Evolutionary conservation across 2,888 invertebrate genomes (phyloP).

Genomic region (Lasioglossum leucozonium): DNA sequence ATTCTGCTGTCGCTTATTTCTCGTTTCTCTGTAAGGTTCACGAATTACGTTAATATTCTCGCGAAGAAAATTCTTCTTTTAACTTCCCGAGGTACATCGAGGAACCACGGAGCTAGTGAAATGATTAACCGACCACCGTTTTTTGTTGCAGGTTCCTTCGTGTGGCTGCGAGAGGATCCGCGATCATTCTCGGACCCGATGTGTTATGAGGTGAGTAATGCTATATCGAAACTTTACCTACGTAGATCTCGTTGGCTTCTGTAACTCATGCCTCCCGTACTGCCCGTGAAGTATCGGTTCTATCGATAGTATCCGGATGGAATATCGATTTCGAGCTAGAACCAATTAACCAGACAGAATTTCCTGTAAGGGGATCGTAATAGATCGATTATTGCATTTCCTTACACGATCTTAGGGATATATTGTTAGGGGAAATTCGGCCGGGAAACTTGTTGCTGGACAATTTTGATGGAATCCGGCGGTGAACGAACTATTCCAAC

Average conservation of each 20-base stretch:
- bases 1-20: background rate
- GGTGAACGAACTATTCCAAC: slow-evolving; percentile 5
- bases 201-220: slow-evolving; percentile 42
- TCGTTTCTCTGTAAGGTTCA: too few relatives aligned
- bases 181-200: background rate
- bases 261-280: background rate
- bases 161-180: background rate
- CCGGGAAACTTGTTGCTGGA: background rate
- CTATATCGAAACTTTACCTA: slow-evolving; percentile 15
- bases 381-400: background rate
- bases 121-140: background rate
- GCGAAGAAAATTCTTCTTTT: too few relatives aligned
- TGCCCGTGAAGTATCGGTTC: slow-evolving; percentile 17
- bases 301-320: background rate
- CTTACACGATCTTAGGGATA: background rate
- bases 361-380: slow-evolving; percentile 13
- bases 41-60: too few relatives aligned
- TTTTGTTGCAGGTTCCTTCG: slow-evolving; percentile 21
- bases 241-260: slow-evolving; percentile 15
- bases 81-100: background rate
- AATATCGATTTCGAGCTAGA: slow-evolving; percentile 10
- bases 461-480: slow-evolving; percentile 7
- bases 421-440: background rate
- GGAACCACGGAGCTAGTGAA: background rate
- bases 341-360: slow-evolving; percentile 21